Evolutionary conservation across 2,888 invertebrate genomes (phyloP), one percentile per base, ranked within the genome.

Genomic region (Pristionchus entomophagus): DNA sequence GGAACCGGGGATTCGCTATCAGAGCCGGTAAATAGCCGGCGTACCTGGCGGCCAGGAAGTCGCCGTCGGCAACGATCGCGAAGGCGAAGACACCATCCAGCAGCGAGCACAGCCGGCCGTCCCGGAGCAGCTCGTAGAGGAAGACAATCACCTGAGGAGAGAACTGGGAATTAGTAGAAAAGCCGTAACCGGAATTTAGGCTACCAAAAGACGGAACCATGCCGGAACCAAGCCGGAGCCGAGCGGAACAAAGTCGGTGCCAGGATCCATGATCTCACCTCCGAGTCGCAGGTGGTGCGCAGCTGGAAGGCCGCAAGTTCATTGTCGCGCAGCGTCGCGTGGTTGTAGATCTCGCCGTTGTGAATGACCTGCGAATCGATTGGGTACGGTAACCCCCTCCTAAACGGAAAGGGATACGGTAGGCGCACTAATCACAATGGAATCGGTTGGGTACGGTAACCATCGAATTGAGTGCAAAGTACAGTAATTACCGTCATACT

Each of bases 261-360:
- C 35, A 19, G 41, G 1, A 2, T 10, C 35, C 5, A 2, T 17
- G 32, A 49, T 14, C 19, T 17, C 80, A 89, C 90, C 89, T 95
- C 95, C 3, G 94, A 94, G 89, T 95, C 95, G 88, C 94, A 94
- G 38, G 91, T 90, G 4, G 95, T 95, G 86, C 91, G 86, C 78
- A 91, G 86, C 12, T 86, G 45, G 86, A 88, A 89, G 19, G 87
- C 88, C 77, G 87, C 82, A 26, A 92, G 88, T 38, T 91, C 89
- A 14, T 87, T 87, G n/a, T 91, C 86, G 19, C 91, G 87, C 45
- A 93, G 87, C 77, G 85, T 56, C 89, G 93, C 93, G 89, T 94
- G 96, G 95, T 97, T 97, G 94, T 97, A 97, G 90, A 97, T 95
- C 95, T 97, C 97, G 80, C 97, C 97, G 93, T 97, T 97, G 91